A percentile compares a stretch with the other conserved stretches of the same genome.
Evolutionary conservation across 2,113 vertebrate genomes (phyloP).

Genomic region (Chaetorhynchus papuensis): DNA sequence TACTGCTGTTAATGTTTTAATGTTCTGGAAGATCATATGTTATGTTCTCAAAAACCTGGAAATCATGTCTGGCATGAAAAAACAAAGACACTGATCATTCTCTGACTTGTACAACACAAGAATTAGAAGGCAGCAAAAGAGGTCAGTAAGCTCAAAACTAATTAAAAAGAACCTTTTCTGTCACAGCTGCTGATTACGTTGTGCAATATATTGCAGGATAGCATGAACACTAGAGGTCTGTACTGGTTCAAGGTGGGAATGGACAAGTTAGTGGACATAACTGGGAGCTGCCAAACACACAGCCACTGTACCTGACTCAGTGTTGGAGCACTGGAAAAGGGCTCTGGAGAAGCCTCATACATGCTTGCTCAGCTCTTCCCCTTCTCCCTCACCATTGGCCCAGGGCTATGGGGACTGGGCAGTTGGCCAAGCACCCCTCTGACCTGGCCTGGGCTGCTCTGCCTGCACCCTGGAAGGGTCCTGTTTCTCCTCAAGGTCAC

Average conservation of each 20-base stretch:
- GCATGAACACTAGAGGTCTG: not conserved
- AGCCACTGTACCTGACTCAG: not conserved
- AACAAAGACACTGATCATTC: not conserved
- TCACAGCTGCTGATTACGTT: not conserved
- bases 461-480: not conserved
- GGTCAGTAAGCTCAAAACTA: not conserved
- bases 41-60: not conserved
- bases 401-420: not conserved
- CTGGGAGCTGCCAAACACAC: not conserved
- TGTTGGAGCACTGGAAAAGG: not conserved
- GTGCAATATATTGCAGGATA: not conserved
- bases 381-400: not conserved
- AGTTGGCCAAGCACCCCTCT: fast-evolving
- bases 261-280: not conserved
- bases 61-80: not conserved
- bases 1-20: not conserved
- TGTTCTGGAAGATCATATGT: not conserved
- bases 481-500: not conserved
- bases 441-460: not conserved
- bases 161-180: not conserved
- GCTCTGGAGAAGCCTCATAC: not conserved
- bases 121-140: not conserved
- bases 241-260: not conserved
- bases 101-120: not conserved
- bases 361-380: not conserved